A percentile compares a stretch with the other conserved stretches of the same genome.
Conservation (phyloP, 2,113 vertebrate species). For the Noturus placidus region DNA sequence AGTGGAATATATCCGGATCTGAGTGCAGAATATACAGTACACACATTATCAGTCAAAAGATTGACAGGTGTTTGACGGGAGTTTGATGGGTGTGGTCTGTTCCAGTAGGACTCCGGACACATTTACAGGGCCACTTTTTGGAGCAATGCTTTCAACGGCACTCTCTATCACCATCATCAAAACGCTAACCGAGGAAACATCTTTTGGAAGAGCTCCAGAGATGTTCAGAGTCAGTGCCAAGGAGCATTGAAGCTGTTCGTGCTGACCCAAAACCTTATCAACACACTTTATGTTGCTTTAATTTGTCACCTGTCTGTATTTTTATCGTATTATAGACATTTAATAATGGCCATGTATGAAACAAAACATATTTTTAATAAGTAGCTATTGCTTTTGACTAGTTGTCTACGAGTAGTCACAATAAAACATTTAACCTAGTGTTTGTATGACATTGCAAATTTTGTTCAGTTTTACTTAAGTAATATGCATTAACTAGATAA, state of each 20-base stretch:
- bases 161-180: not conserved
- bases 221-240: not conserved
- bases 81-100: not conserved
- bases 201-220: not conserved
- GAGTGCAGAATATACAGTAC: not conserved
- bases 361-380: not conserved
- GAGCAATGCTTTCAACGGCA: not conserved
- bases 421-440: not conserved
- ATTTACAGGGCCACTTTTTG: not conserved
- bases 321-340: not conserved
- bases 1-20: not conserved
- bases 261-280: not conserved
- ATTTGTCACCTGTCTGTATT: not conserved
- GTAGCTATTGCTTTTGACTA: not conserved
- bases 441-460: not conserved
- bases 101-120: not conserved
- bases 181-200: not conserved
- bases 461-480: not conserved
- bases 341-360: not conserved
- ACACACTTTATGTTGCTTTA: not conserved
- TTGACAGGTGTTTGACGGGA: too few relatives aligned
- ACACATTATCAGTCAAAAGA: not conserved
- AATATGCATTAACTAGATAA: not conserved
- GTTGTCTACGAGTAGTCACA: too few relatives aligned
- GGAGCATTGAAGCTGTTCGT: not conserved